Percentiles rank a stretch among this genome's conserved stretches.
These are phyloP conservation scores for Drosophila rellima DNA, from an alignment of 2,888 invertebrate species.

Conservation along the genomic window DNA sequence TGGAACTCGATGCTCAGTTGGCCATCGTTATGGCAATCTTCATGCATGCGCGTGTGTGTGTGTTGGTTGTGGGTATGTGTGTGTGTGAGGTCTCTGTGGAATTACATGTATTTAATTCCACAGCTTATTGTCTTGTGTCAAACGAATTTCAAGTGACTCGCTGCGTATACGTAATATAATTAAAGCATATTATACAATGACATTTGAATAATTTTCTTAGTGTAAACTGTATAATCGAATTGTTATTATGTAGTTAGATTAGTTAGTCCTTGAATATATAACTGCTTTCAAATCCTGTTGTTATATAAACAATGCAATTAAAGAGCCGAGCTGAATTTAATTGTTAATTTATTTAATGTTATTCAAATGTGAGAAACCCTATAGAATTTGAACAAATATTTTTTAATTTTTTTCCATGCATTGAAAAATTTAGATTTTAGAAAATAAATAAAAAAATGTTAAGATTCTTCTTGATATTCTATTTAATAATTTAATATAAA, in stretches of 20 bases:
- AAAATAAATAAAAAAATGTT: no score
- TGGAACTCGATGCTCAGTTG: conserved; percentile 20
- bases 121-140: conserved; percentile 4
- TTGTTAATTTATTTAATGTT: background rate
- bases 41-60: background rate
- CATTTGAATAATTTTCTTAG: conserved; percentile 2
- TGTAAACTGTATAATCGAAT: conserved; percentile 9
- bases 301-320: background rate
- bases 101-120: conserved; percentile 18
- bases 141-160: conserved; percentile 11
- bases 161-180: conserved; percentile 42
- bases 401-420: no score
- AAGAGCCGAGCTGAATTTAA: background rate
- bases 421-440: no score
- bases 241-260: conserved; percentile 5
- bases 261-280: background rate
- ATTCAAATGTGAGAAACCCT: background rate
- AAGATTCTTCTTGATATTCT: no score
- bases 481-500: no score
- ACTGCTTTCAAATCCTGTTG: background rate
- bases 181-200: conserved; percentile 21
- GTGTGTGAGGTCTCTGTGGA: background rate
- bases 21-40: conserved; percentile 16
- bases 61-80: background rate
- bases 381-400: no score